Base-by-base conservation (phyloP, 2,113 vertebrate genomes). In the Lamprologus callipterus region DNA sequence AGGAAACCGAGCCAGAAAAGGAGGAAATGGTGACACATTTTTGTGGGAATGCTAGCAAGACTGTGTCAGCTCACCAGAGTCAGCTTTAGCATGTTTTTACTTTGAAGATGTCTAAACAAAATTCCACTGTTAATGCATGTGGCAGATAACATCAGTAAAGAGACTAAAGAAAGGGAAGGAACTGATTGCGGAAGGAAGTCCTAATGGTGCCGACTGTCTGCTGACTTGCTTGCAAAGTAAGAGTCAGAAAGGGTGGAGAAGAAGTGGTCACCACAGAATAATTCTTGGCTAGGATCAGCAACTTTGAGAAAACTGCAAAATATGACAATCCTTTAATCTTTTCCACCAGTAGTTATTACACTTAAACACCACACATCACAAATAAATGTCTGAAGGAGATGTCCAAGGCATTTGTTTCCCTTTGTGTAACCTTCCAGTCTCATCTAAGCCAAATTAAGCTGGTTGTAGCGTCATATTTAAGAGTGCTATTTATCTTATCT, bases 81-180 rank as follows among this genome's bases (percentile, higher is more conserved):
- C 14, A 55, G 14, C 31, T 60, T 54, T 40, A 42, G 57, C 26
- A 2, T 54, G 33, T 83, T 92, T 90, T 87, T 26, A 54, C 87
- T 92, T 88, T 89, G 78, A 90, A 80, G 90, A 87, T 9, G 11
- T 53, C 14, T 80, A 85, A 92, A 95, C 81, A 91, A 89, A 86
- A 55, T 42, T 45, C 16, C 82, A 63, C 84, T 91, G 92, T 88
- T 87, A 53, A 88, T 54, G 82, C 33, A 37, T n/a, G 68, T 33
- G 23, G 81, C 55, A 86, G 79, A 60, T 37, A 23, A 12, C 55
- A 82, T 68, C 82, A 82, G 68, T 40, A 42, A n/a, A 78, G 65
- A 65, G 73, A 58, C 60, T 82, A 83, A 80, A 92, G 80, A 68
- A 49, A 85, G 68, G 53, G 65, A 89, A 83, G 70, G 81, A 89